A percentile compares a stretch with the other conserved stretches of the same genome.
Evolutionary conservation across 2,113 vertebrate genomes (phyloP).

Genomic region (Dipodomys ordii): DNA sequence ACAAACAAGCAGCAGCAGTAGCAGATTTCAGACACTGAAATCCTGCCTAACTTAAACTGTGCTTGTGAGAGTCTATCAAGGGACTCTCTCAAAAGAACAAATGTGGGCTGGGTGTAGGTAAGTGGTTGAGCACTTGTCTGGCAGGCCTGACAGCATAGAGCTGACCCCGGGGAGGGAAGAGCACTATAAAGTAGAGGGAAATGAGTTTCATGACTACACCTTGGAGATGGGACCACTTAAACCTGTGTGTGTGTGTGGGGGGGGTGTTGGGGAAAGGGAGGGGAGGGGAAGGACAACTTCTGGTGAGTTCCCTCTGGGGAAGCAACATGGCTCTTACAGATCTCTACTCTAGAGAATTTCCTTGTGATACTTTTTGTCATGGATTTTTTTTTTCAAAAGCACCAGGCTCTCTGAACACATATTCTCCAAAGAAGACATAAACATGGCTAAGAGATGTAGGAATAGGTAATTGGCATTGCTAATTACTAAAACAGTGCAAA

Average conservation of each 20-base stretch:
- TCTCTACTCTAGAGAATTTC: not conserved
- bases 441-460: not conserved
- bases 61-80: constrained; percentile 17
- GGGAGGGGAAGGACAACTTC: not conserved
- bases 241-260: not conserved
- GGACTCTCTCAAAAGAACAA: constrained; percentile 27
- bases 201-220: not conserved
- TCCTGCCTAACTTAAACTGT: constrained; percentile 22
- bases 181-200: not conserved
- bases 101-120: not conserved
- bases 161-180: not conserved
- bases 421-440: not conserved
- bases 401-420: not conserved
- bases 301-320: not conserved
- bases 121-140: not conserved
- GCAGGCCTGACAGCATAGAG: not conserved
- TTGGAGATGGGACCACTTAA: not conserved
- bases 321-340: not conserved
- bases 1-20: too few species aligned
- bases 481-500: not conserved
- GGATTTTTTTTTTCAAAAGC: constrained; percentile 1
- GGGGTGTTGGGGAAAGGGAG: not conserved
- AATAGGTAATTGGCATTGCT: not conserved
- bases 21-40: not conserved
- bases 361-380: not conserved